A percentile compares a stretch with the other conserved stretches of the same genome.
Evolutionary conservation across 2,888 invertebrate species (phyloP).

Genomic region (Ceriagrion tenellum): DNA sequence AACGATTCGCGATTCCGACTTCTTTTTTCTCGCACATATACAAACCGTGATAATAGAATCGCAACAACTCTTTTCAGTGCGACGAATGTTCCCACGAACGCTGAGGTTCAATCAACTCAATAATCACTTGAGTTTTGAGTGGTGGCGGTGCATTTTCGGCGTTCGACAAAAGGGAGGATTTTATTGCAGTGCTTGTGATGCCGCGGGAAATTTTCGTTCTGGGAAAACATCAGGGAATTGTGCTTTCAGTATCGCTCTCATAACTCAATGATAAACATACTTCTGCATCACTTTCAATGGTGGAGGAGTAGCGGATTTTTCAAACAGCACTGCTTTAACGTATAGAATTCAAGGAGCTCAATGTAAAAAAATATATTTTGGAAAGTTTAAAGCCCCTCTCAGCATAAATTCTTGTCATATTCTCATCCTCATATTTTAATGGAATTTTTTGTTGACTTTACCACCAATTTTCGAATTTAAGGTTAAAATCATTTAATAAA

Average conservation of each 20-base stretch:
- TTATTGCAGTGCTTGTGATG: neutral
- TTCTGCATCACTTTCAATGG: neutral
- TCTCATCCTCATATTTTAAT: no score
- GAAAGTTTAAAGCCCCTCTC: no score
- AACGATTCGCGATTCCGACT: neutral
- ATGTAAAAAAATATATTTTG: neutral
- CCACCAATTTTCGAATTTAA: no score
- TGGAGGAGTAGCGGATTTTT: neutral
- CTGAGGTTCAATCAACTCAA: constrained; percentile 41
- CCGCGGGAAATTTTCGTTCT: constrained; percentile 1
- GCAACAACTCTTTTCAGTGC: constrained; percentile 11
- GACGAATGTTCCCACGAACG: neutral
- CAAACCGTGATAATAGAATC: constrained; percentile 5
- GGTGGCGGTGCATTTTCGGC: constrained; percentile 24
- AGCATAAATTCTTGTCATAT: no score
- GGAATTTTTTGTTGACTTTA: no score
- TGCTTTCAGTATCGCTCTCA: neutral
- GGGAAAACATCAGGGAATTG: neutral
- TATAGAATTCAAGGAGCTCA: neutral
- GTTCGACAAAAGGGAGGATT: constrained; percentile 12
- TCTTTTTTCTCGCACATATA: neutral
- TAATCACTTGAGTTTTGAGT: constrained; percentile 30
- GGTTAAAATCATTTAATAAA: no score
- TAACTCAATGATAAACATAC: neutral
- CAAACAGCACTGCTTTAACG: neutral